Conservation (phyloP, 2,888 invertebrate species). For the Tetragnatha montana region DNA sequence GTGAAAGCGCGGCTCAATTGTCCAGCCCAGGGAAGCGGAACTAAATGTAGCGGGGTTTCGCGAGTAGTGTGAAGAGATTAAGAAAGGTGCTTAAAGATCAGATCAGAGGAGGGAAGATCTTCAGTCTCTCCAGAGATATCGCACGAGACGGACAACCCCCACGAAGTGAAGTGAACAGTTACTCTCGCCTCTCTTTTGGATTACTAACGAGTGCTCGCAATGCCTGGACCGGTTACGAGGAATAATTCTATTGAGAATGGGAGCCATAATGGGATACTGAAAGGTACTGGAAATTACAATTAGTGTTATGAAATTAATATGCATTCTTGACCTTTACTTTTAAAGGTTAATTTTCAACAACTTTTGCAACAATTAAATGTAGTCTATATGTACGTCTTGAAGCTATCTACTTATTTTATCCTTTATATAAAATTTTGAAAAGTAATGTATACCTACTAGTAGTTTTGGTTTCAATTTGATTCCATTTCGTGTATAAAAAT, state of each 20-base stretch:
- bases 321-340: background rate
- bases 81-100: constrained; percentile 56
- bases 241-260: constrained; percentile 37
- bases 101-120: constrained; percentile 2
- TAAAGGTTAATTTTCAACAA: background rate
- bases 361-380: too few species aligned
- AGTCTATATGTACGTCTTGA: too few species aligned
- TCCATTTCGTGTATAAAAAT: too few species aligned
- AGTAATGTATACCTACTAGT: too few species aligned
- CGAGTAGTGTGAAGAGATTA: constrained; percentile 14
- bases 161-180: background rate
- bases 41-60: constrained; percentile 55
- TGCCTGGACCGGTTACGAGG: constrained; percentile 40
- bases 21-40: constrained; percentile 56
- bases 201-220: constrained; percentile 6
- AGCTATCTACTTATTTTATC: too few species aligned
- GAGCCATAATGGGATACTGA: background rate
- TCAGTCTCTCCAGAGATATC: constrained; percentile 6
- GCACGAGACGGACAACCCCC: background rate
- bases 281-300: constrained; percentile 27
- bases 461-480: too few species aligned
- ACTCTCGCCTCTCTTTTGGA: background rate
- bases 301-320: too few species aligned
- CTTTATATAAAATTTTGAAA: too few species aligned
- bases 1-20: constrained; percentile 42